Conservation (phyloP, 1,140 invertebrate genomes). For the Drosophila fuyamai region DNA sequence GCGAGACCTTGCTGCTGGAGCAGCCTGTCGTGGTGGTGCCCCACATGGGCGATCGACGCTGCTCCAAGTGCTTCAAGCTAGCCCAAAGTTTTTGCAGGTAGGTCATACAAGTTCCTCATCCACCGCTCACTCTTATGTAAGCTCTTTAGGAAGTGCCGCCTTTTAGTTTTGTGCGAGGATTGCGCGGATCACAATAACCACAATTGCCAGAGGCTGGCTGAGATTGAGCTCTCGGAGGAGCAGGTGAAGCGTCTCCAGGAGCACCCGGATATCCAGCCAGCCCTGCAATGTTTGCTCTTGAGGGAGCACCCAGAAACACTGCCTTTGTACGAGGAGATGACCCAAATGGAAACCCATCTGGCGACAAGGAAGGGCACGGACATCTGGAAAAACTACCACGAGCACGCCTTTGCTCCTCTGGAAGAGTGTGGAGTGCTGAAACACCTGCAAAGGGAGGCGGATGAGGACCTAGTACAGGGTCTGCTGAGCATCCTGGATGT, state of each 20-base stretch:
- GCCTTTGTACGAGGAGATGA: slow-evolving; percentile 87
- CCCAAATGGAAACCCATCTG: slow-evolving; percentile 87
- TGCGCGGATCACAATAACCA: slow-evolving; percentile 86
- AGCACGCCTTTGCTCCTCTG: slow-evolving; percentile 85
- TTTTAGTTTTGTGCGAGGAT: slow-evolving; percentile 88
- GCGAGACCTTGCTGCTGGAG: slow-evolving; percentile 89
- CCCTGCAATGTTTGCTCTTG: slow-evolving; percentile 82
- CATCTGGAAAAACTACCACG: slow-evolving; percentile 87
- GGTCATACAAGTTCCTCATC: background rate
- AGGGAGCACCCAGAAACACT: slow-evolving; percentile 87
- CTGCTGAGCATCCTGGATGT: slow-evolving; percentile 89
- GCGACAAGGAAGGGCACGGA: slow-evolving; percentile 85
- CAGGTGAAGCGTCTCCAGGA: slow-evolving; percentile 49
- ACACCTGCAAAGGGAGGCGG: slow-evolving; percentile 62
- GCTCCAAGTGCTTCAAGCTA: slow-evolving; percentile 60
- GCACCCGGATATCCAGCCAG: slow-evolving; percentile 44
- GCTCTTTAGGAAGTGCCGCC: slow-evolving; percentile 86
- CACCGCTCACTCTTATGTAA: slow-evolving; percentile 6
- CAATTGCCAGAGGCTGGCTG: slow-evolving; percentile 59
- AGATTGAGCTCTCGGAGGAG: slow-evolving; percentile 30
- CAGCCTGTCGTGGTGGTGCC: slow-evolving; percentile 89
- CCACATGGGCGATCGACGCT: slow-evolving; percentile 85
- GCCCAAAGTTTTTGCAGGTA: slow-evolving; percentile 83
- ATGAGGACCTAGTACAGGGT: slow-evolving; percentile 86
- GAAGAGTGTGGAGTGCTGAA: slow-evolving; percentile 41